phyloP scores from a whole-genome alignment of 2,888 invertebrate genomes.

The Calameuta filiformis region DNA sequence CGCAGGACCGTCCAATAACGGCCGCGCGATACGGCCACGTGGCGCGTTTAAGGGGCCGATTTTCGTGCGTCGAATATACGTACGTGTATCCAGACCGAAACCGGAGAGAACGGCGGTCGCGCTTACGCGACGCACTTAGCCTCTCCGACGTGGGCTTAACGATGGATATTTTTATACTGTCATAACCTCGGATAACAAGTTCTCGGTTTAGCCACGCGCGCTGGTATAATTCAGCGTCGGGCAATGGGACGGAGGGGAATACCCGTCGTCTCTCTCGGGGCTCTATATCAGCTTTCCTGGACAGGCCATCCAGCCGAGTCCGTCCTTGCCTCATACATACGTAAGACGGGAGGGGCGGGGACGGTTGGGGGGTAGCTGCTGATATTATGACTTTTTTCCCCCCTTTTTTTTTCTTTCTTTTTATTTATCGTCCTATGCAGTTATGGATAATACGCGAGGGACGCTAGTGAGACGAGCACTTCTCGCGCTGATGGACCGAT shows the following conservation, averaged over 20 bases:
- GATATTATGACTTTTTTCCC: conserved; percentile 45
- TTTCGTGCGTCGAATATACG: not conserved
- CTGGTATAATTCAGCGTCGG: conserved; percentile 59
- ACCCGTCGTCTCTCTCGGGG: conserved; percentile 46
- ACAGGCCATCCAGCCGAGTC: conserved; percentile 32
- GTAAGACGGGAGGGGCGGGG: conserved; percentile 34
- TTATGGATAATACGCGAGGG: conserved; percentile 50
- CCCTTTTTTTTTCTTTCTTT: conserved; percentile 27
- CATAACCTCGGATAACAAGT: conserved; percentile 56
- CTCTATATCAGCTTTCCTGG: conserved; percentile 56
- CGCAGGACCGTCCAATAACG: not conserved
- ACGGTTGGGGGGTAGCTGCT: conserved; percentile 22
- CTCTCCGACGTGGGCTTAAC: conserved; percentile 31
- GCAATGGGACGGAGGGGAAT: conserved; percentile 29
- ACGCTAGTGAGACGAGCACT: conserved; percentile 22
- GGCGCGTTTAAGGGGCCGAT: not conserved
- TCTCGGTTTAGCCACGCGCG: conserved; percentile 39
- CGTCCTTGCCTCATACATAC: conserved; percentile 39
- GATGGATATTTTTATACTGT: conserved; percentile 49
- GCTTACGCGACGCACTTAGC: not conserved
- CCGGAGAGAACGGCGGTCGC: not conserved
- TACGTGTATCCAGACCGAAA: not conserved
- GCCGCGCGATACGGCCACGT: not conserved
- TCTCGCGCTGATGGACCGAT: conserved; percentile 29
- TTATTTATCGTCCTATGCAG: conserved; percentile 54